phyloP scores from a whole-genome alignment of 2,113 vertebrate genomes.

The Origma solitaria region DNA sequence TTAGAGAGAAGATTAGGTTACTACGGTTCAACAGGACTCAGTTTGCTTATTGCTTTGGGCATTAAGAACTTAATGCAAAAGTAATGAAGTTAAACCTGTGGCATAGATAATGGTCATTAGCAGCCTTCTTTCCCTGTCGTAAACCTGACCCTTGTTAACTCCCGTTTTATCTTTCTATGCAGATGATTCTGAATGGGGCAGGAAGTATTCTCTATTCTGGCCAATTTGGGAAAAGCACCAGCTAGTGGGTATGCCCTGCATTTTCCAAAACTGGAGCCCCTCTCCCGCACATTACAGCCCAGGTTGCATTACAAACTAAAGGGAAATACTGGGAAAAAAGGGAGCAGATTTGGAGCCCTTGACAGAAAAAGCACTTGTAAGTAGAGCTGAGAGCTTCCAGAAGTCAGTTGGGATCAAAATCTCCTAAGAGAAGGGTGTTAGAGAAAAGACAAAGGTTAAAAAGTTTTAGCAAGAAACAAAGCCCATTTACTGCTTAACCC shows the following conservation, averaged over 20 bases:
- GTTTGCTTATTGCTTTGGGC: constrained; percentile 52
- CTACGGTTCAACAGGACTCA: constrained; percentile 10
- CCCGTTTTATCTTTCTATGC: constrained; percentile 45
- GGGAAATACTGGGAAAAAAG: background rate
- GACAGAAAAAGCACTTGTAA: background rate
- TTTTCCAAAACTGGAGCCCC: background rate
- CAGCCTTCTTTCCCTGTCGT: constrained; percentile 46
- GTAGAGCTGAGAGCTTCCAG: background rate
- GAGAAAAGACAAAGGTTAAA: background rate
- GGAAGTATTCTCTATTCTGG: background rate
- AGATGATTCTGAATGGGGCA: constrained; percentile 25
- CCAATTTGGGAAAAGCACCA: background rate
- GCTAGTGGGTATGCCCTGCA: background rate
- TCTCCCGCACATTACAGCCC: background rate
- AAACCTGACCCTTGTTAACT: constrained; percentile 66
- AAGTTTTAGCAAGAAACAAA: background rate
- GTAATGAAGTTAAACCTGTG: constrained; percentile 69
- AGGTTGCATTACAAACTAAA: background rate
- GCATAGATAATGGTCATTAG: constrained; percentile 69
- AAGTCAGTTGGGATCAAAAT: background rate
- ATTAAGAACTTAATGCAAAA: constrained; percentile 46
- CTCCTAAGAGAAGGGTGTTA: background rate
- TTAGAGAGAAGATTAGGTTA: constrained; percentile 18
- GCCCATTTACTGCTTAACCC: background rate
- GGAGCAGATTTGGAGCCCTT: background rate